Percentiles rank a stretch among this genome's conserved stretches.
These are phyloP conservation scores for Serripes groenlandicus DNA, from an alignment of 2,888 invertebrate genomes.

Conservation along the genomic window DNA sequence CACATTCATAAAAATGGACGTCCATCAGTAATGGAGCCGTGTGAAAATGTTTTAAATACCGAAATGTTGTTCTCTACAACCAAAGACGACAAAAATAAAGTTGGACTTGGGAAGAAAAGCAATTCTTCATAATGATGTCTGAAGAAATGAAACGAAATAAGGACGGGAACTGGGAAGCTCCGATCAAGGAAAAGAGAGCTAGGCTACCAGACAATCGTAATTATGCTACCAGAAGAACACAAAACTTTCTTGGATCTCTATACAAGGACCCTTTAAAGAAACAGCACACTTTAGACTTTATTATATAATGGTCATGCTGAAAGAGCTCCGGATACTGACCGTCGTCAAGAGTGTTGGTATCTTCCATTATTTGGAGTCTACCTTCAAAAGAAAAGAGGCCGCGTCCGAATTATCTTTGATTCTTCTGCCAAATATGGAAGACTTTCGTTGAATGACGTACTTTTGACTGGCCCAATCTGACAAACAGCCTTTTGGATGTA, in stretches of 20 bases:
- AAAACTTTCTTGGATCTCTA: slow-evolving; percentile 5
- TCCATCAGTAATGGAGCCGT: slow-evolving; percentile 14
- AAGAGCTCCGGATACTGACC: slow-evolving; percentile 32
- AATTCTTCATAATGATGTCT: slow-evolving; percentile 36
- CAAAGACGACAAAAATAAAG: slow-evolving; percentile 32
- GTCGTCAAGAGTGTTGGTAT: slow-evolving; percentile 58
- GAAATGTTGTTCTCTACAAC: slow-evolving; percentile 29
- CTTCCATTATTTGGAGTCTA: slow-evolving; percentile 50
- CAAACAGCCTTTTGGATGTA: slow-evolving; percentile 60
- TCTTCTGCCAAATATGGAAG: slow-evolving; percentile 54
- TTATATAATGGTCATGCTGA: slow-evolving; percentile 40
- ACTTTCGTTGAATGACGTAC: slow-evolving; percentile 1
- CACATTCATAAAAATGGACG: slow-evolving; percentile 28
- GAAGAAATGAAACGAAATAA: slow-evolving; percentile 28
- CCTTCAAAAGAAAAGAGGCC: background rate
- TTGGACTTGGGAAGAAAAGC: slow-evolving; percentile 43
- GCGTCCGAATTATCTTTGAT: slow-evolving; percentile 55
- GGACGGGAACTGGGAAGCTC: slow-evolving; percentile 39
- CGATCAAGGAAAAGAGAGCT: slow-evolving; percentile 22
- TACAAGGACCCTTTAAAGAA: background rate
- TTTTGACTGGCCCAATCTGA: slow-evolving; percentile 33
- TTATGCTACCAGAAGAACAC: slow-evolving; percentile 28
- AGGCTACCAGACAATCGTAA: slow-evolving; percentile 40
- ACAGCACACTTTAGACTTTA: slow-evolving; percentile 4
- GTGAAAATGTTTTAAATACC: too few species aligned